Conservation (phyloP, 1,140 invertebrate species). For the Popillia japonica region DNA sequence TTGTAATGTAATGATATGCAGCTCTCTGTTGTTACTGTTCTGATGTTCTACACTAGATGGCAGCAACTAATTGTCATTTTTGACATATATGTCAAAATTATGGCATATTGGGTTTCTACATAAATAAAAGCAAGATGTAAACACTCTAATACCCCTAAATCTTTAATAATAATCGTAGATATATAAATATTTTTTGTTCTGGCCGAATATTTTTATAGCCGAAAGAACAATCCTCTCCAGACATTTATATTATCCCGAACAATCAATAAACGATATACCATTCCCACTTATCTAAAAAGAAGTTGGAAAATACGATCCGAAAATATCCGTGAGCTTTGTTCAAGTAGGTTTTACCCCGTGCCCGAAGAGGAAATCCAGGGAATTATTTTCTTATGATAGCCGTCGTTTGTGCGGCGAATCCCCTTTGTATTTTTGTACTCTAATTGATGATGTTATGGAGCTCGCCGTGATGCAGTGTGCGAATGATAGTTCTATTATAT, state of each 20-base stretch:
- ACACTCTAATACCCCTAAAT: no score
- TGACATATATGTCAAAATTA: no score
- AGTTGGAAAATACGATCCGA: conserved; percentile 25
- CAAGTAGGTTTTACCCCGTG: background rate
- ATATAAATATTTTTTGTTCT: background rate
- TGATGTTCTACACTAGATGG: no score
- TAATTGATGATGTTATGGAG: conserved; percentile 29
- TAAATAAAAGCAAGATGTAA: no score
- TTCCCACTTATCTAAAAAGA: conserved; percentile 27
- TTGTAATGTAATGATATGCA: no score
- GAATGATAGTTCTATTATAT: background rate
- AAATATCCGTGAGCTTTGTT: conserved; percentile 22
- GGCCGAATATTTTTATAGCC: background rate
- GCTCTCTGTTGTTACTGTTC: no score
- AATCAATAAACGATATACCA: conserved; percentile 31
- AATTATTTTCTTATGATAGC: conserved; percentile 29
- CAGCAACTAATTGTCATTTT: no score
- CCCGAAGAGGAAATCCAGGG: conserved; percentile 21
- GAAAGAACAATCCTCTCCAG: conserved; percentile 11
- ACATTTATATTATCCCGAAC: conserved; percentile 29
- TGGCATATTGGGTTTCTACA: no score
- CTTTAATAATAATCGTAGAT: no score
- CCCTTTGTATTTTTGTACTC: conserved; percentile 28
- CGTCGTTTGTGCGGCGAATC: conserved; percentile 3
- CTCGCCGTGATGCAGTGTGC: background rate